These are phyloP conservation scores for Pteronura brasiliensis DNA, from an alignment of 2,113 vertebrate genomes.

Conservation along the genomic window DNA sequence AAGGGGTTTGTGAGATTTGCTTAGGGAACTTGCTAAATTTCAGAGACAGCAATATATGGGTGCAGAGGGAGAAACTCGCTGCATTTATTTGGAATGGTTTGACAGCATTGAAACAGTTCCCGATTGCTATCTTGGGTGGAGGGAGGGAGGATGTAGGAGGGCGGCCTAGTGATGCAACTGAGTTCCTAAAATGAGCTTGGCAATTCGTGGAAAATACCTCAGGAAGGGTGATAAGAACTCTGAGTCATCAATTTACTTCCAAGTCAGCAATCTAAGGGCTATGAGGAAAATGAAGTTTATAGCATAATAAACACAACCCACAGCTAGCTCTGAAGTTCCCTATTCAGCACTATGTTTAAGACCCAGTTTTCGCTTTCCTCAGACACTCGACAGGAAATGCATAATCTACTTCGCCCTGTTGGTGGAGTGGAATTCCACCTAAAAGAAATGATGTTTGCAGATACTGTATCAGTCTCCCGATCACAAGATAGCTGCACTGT, in stretches of 20 bases:
- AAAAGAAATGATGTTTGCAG: background rate
- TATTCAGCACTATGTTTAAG: background rate
- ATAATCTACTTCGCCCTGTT: background rate
- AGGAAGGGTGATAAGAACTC: constrained; percentile 14
- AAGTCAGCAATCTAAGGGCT: constrained; percentile 1
- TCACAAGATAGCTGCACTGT: background rate
- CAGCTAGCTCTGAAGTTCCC: background rate
- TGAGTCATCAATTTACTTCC: constrained; percentile 22
- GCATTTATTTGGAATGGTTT: background rate
- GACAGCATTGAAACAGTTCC: background rate
- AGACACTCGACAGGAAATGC: background rate
- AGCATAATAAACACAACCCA: constrained; percentile 33
- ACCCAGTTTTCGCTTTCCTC: background rate
- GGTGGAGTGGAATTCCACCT: background rate
- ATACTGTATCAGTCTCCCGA: background rate
- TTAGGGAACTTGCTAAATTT: background rate
- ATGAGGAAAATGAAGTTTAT: constrained; percentile 35
- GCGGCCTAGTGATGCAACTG: background rate
- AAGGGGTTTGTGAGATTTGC: background rate
- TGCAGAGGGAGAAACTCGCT: background rate
- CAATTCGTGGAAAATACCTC: background rate
- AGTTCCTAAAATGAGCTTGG: background rate
- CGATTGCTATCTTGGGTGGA: background rate
- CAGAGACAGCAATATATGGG: background rate
- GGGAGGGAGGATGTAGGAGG: too few relatives aligned